Conservation (phyloP, 2,113 vertebrate genomes). For the Emydura subglobosa region DNA sequence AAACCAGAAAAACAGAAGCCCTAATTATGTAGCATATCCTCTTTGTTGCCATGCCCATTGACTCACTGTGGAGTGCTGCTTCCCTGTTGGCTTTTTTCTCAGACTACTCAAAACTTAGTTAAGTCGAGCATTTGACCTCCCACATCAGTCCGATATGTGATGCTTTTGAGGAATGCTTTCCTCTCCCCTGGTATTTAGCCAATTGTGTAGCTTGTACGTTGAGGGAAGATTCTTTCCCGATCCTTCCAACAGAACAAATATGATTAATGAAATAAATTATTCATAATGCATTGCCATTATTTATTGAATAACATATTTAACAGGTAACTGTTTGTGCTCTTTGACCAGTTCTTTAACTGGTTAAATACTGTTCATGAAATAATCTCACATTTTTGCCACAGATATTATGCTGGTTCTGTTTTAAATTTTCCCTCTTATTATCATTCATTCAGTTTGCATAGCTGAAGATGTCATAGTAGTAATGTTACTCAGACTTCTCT, state of each 20-base stretch:
- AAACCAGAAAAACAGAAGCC: neutral
- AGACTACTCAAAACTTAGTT: neutral
- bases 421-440: neutral
- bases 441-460: neutral
- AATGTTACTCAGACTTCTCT: neutral
- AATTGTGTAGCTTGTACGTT: neutral
- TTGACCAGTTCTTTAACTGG: neutral
- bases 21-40: neutral
- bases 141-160: neutral
- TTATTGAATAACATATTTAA: neutral
- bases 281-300: neutral
- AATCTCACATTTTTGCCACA: neutral
- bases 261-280: neutral
- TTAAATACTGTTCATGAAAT: neutral
- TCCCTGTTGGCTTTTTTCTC: neutral
- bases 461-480: neutral
- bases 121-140: neutral
- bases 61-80: neutral
- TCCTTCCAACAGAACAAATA: neutral
- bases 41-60: neutral
- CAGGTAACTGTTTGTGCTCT: neutral
- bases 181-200: neutral
- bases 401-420: neutral
- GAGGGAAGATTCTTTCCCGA: neutral
- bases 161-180: neutral